Percentiles rank a stretch among this genome's conserved stretches.
phyloP scores from a whole-genome alignment of 2,888 invertebrate species.

The Drosophila paramelanica region DNA sequence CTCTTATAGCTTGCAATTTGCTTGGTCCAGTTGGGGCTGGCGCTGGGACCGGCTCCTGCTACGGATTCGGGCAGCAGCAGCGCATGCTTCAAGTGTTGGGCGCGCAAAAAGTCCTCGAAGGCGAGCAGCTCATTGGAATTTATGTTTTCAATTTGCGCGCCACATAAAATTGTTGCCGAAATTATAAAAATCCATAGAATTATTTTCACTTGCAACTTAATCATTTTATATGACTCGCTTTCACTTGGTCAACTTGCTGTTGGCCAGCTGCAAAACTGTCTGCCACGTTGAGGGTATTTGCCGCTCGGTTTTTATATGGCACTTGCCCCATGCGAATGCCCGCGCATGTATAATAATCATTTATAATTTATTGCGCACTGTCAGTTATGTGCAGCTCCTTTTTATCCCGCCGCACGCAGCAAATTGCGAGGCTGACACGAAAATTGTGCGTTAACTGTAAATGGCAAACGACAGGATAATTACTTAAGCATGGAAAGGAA shows the following conservation, averaged over 20 bases:
- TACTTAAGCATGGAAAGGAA: constrained; percentile 16
- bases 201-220: constrained; percentile 73
- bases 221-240: constrained; percentile 71
- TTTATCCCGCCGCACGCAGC: constrained; percentile 38
- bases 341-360: constrained; percentile 36
- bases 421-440: constrained; percentile 58
- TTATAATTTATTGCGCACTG: constrained; percentile 66
- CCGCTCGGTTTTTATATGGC: constrained; percentile 51
- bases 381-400: constrained; percentile 32
- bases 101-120: constrained; percentile 77
- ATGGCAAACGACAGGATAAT: constrained; percentile 41
- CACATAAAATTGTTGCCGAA: constrained; percentile 60
- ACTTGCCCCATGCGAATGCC: constrained; percentile 9
- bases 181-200: constrained; percentile 74
- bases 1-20: constrained; percentile 46
- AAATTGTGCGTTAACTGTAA: constrained; percentile 57
- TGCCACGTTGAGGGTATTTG: constrained; percentile 10
- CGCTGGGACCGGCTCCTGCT: constrained; percentile 2
- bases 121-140: constrained; percentile 72
- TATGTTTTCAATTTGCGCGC: constrained; percentile 74
- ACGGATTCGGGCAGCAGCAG: constrained; percentile 58
- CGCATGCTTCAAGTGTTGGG: constrained; percentile 74
- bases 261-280: constrained; percentile 9
- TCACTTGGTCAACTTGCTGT: constrained; percentile 39
- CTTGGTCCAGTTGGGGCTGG: constrained; percentile 19